Percentiles rank a stretch among this genome's conserved stretches.
Conservation (phyloP, 2,113 vertebrate species). For the Channa maculata region DNA sequence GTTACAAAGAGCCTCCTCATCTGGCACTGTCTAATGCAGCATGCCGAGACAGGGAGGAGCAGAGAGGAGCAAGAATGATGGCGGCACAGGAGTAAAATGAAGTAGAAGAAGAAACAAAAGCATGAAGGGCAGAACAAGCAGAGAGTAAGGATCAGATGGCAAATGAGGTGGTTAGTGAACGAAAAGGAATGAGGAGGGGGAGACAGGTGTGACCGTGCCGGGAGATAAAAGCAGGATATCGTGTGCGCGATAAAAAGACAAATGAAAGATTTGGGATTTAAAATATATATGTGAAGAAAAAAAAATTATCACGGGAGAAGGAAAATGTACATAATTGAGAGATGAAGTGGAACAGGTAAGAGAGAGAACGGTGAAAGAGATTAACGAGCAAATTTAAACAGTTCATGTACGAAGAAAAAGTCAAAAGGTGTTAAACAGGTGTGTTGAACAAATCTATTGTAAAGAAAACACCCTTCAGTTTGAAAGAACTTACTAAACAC, state of each 20-base stretch:
- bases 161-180: neutral
- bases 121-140: neutral
- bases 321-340: neutral
- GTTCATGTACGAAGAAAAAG: constrained; percentile 1
- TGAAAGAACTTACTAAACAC: too few species aligned
- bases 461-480: too few species aligned
- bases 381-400: neutral
- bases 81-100: neutral
- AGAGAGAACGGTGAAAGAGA: neutral
- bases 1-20: constrained; percentile 82
- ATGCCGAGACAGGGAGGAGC: constrained; percentile 39
- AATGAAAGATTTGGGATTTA: neutral
- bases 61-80: constrained; percentile 6
- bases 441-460: too few species aligned
- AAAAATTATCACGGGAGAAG: neutral
- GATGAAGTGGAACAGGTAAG: too few species aligned
- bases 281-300: neutral
- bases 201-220: neutral
- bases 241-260: neutral
- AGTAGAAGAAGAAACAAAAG: neutral
- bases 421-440: neutral
- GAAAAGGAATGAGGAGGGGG: neutral
- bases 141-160: neutral
- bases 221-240: neutral
- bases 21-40: constrained; percentile 81